phyloP scores from a whole-genome alignment of 2,888 invertebrate genomes.

The Coelopa pilipes region DNA sequence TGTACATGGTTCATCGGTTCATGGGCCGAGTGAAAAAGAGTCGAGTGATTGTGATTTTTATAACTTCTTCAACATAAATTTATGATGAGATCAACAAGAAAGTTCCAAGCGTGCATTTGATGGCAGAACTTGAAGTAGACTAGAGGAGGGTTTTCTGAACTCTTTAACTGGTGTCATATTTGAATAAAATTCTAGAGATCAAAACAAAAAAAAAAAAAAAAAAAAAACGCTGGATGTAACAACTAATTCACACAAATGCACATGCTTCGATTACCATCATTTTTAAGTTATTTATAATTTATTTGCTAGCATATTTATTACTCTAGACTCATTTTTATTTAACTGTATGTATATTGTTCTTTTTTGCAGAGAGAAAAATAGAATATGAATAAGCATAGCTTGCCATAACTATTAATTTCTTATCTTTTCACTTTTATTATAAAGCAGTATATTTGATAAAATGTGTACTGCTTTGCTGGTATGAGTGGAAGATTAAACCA shows the following conservation, averaged over 20 bases:
- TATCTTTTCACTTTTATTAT: neutral
- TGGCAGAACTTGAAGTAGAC: neutral
- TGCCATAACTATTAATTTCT: constrained; percentile 22
- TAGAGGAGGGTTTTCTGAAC: neutral
- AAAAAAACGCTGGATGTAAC: neutral
- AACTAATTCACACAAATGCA: neutral
- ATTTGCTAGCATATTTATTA: neutral
- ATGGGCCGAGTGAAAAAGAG: neutral
- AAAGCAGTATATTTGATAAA: neutral
- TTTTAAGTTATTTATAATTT: constrained; percentile 15
- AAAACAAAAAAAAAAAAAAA: too few species aligned
- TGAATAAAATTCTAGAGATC: neutral
- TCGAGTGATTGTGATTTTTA: too few species aligned
- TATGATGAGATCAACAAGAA: neutral
- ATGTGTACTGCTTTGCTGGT: neutral
- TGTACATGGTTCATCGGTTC: neutral
- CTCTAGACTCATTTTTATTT: neutral
- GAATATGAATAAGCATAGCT: constrained; percentile 10
- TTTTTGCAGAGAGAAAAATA: neutral
- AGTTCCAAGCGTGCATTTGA: neutral
- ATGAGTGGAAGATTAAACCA: too few species aligned
- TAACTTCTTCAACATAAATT: too few species aligned
- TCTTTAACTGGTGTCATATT: constrained; percentile 10
- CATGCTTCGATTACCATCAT: neutral
- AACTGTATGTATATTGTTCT: neutral